Evolutionary conservation across 2,113 vertebrate species (phyloP), one percentile per base, ranked within the genome.

Genomic region (Procavia capensis): DNA sequence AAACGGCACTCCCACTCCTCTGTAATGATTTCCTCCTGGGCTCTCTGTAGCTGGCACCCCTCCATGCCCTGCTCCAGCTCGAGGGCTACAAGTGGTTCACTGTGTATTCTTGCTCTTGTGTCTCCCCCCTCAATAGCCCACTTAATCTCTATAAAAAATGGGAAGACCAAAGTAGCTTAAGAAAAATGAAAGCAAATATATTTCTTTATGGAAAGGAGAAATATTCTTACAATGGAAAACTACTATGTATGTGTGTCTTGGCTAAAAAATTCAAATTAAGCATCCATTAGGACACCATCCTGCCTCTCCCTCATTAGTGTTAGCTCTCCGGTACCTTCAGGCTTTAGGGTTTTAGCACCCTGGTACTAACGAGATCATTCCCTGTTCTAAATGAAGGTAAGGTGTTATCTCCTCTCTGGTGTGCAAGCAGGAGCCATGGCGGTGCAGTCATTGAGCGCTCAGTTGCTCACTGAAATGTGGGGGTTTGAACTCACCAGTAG

Each of bases 191-290:
- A 54, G 50, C 3, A 16, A 54, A 31, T 75, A 14, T 31, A 79
- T 13, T 82, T 84, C 31, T 57, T 88, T 63, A n/a, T 22, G 85
- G 24, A 88, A 85, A 54, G 47, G 63, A 93, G 86, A 93, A 78
- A 66, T 63, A 47, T 29, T 66, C 50, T 79, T 22, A 72, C 36
- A 5, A 54, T 43, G 1, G 13, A 76, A 41, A 83, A 31, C 78
- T 66, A 43, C 50, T 78, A 54, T 54, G 50, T 54, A 54, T 17
- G 27, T 16, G 7, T 34, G 25, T n/a, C 25, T 20, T 43, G 50
- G 19, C 54, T 75, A 54, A 70, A 90, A 70, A 78, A 5, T 70
- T 89, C 64, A 31, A 93, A 85, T 70, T 31, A 31, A 88, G 66
- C 41, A 34, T 64, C 7, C 17, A 22, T 91, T 36, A 70, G 19